Base-by-base conservation (phyloP, 2,888 invertebrate genomes). In the Serripes groenlandicus region DNA sequence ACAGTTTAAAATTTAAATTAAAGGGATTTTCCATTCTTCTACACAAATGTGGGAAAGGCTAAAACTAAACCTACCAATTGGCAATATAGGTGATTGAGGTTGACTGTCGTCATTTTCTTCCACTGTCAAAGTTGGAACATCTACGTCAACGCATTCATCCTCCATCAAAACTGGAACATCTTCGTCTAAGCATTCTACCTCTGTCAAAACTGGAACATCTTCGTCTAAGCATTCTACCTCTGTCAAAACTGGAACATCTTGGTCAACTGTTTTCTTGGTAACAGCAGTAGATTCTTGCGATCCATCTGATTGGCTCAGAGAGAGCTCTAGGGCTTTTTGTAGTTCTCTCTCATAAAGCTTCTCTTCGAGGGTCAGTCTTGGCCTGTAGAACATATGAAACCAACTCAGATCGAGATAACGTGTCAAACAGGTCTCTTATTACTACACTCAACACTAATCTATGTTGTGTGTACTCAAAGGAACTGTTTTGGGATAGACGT, bases 251-350 rank as follows among this genome's bases (percentile, higher is more conserved):
- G 66, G 35, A 34, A 66, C 9, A 21, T 66, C 66, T 54, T 52
- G 26, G 21, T 49, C 30, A 64, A 32, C 28, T 74, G 74, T 32
- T 32, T 80, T 58, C 74, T 80, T 74, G 58, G 77, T 3, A 42
- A 52, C 35, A 26, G 52, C 15, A 42, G 72, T 23, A 52, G 58
- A 9, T 54, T 72, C 74, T 60, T 78, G 75, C 21, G 88, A 79
- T 54, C 60, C 54, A 62, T 85, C 87, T 23, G 88, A 86, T 52
- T 86, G 85, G 56, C 75, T 78, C 5, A 88, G 42, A 15, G 89
- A 90, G 42, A 90, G 71, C 54, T 90, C 84, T 58, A 90, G 62
- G 1, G 89, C 90, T 54, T 70, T 85, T 71, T 90, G 88, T 23
- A 90, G 76, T 49, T 90, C 88, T 56, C 86, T 74, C 35, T 89